These are phyloP conservation scores for Caenorhabditis sp. DNA, from an alignment of 2,888 invertebrate species.

Conservation along the genomic window DNA sequence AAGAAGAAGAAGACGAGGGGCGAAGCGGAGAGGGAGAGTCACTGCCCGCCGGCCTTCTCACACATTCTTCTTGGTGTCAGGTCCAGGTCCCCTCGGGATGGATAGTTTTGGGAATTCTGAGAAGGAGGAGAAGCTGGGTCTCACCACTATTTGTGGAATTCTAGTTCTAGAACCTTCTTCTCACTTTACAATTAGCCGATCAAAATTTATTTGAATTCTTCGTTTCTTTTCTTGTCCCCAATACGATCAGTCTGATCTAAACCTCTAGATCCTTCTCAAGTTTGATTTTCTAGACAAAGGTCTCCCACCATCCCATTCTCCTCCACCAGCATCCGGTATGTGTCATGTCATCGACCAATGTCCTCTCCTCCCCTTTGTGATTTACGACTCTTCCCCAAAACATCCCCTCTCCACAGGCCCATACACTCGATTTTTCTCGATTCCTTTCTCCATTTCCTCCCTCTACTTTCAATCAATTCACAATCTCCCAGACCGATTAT, in stretches of 20 bases:
- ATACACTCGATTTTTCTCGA: neutral
- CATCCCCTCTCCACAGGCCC: too few relatives aligned
- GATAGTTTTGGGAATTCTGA: neutral
- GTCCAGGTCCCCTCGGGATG: neutral
- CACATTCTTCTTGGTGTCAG: constrained; percentile 8
- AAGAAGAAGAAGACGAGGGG: neutral
- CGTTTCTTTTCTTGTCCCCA: too few relatives aligned
- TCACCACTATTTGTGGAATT: too few relatives aligned
- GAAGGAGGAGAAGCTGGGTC: too few relatives aligned
- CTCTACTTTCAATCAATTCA: neutral
- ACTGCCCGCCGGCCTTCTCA: neutral
- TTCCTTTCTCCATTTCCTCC: neutral
- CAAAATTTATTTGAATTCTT: too few relatives aligned
- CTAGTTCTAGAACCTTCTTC: neutral
- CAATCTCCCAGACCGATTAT: constrained; percentile 11
- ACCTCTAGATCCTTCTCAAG: too few relatives aligned
- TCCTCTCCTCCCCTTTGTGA: neutral
- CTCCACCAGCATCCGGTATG: neutral
- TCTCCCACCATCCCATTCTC: neutral
- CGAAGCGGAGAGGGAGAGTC: neutral
- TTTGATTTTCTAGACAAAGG: neutral
- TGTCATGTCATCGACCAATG: neutral
- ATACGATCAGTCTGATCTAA: too few relatives aligned
- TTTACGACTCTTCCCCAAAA: neutral
- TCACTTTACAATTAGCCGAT: too few relatives aligned